Base-by-base conservation (phyloP, 2,888 invertebrate genomes). In the Drosophila niveifrons region DNA sequence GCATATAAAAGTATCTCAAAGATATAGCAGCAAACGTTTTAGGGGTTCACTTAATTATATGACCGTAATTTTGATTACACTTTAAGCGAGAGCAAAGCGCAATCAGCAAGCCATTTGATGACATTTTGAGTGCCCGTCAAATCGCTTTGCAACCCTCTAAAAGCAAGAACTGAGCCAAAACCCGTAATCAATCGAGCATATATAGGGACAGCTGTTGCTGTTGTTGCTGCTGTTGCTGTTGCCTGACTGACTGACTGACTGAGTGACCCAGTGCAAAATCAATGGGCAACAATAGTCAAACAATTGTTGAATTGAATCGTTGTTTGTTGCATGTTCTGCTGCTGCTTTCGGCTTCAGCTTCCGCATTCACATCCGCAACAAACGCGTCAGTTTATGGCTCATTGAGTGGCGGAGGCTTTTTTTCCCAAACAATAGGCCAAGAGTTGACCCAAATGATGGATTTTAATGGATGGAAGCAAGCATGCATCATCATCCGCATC, bases 71-170 rank as follows among this genome's bases (percentile, higher is more conserved):
- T 76, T 59, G 52, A 72, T 61, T 64, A 50, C 56, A 46, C 59
- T 61, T 61, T 57, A 47, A 52, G 65, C 18, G 39, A 64, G 56
- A 17, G 75, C 62, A 70, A 63, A 44, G 71, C 71, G 69, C 79
- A 76, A 76, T 80, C 66, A 72, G 62, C 68, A 81, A 73, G 72
- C 62, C 73, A 76, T 84, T 88, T 71, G 82, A 86, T 82, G 77
- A 80, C 88, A 85, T 72, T 83, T 82, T 68, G 80, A 83, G 82
- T 74, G 79, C 73, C 70, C 67, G 70, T 68, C 69, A 80, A 73
- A 68, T 59, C 74, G 59, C 23, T 66, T 63, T 52, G 50, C 70
- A 86, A 63, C 72, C 79, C 76, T 69, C 66, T n/a, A 10, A 15
- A 31, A 9, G 15, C 29, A 34, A 61, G 41, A 59, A 13, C 31